Percentiles rank a stretch among this genome's conserved stretches.
phyloP scores from a whole-genome alignment of 2,113 vertebrate species.

The Bubo scandiacus region DNA sequence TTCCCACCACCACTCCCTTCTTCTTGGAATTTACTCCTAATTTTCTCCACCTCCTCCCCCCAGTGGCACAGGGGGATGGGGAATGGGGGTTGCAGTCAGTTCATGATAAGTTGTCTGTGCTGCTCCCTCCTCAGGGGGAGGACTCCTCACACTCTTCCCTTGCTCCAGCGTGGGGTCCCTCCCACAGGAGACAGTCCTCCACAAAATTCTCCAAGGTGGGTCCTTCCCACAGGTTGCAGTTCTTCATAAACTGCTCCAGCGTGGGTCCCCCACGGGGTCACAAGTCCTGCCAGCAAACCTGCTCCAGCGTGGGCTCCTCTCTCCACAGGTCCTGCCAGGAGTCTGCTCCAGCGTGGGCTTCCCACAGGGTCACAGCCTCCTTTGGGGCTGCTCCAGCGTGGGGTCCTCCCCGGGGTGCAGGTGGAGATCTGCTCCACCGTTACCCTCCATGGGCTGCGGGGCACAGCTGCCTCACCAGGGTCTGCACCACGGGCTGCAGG shows the following conservation, averaged over 20 bases:
- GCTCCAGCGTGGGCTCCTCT: too few species aligned
- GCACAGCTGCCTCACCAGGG: neutral
- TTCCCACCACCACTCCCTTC: neutral
- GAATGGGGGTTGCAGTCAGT: neutral
- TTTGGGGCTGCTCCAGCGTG: neutral
- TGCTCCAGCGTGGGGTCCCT: neutral
- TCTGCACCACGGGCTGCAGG: neutral
- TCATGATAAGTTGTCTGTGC: neutral
- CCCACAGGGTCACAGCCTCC: neutral
- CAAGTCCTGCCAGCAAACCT: neutral
- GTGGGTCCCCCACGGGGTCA: neutral
- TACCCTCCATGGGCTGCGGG: neutral
- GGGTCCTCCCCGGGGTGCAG: neutral
- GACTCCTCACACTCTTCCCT: neutral
- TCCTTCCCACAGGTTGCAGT: neutral
- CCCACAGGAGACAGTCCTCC: neutral
- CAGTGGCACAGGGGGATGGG: too few species aligned
- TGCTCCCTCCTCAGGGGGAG: fast-evolving
- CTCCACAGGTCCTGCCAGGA: neutral
- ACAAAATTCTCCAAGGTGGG: neutral
- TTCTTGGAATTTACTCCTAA: neutral
- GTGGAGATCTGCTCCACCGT: neutral
- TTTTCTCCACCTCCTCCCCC: neutral
- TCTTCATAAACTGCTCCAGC: neutral
- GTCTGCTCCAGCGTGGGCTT: neutral